Evolutionary conservation across 2,888 invertebrate species (phyloP), one percentile per base, ranked within the genome.

Genomic region (Griposia aprilina): DNA sequence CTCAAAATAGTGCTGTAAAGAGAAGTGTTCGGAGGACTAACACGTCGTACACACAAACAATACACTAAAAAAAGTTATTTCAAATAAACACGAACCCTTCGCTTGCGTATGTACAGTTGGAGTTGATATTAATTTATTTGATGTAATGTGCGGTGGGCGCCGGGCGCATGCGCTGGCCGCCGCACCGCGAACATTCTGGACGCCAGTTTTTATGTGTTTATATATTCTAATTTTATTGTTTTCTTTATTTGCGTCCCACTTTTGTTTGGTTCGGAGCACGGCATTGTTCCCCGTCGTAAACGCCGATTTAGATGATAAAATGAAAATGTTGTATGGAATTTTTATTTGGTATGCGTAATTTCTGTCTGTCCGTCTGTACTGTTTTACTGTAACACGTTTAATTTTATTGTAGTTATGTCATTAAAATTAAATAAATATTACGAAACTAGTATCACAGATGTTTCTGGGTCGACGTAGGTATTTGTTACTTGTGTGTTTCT

Each of bases 221-320:
- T 96, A 94, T 96, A 97, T 96, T 97, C 96, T 96, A 96, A 96
- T 97, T 97, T 96, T 96, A 97, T 97, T 97, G 97, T 97, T 96
- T 96, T 96, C 96, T 96, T 97, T 96, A 96, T 97, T 97, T 95
- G 96, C 96, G 97, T 95, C 94, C 96, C 96, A 97, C 97, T 97
- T 97, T 96, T 96, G 96, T 96, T 95, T 94, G 95, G 96, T 95
- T 94, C 96, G 93, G 94, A 92, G 94, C 94, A 93, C 94, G 94
- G 96, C 96, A 96, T 97, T 96, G 96, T 97, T 96, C 94, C 92
- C 91, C 92, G 92, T 96, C 96, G 96, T 96, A 97, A 96, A 97
- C 95, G 96, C 93, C 96, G 95, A 96, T 96, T 96, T 96, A 95
- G 96, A 96, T 96, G 95, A 96, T 96, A 96, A 94, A 95, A 96